These are phyloP conservation scores for Micrasema longulum DNA, from an alignment of 1,140 invertebrate species.

Conservation along the genomic window DNA sequence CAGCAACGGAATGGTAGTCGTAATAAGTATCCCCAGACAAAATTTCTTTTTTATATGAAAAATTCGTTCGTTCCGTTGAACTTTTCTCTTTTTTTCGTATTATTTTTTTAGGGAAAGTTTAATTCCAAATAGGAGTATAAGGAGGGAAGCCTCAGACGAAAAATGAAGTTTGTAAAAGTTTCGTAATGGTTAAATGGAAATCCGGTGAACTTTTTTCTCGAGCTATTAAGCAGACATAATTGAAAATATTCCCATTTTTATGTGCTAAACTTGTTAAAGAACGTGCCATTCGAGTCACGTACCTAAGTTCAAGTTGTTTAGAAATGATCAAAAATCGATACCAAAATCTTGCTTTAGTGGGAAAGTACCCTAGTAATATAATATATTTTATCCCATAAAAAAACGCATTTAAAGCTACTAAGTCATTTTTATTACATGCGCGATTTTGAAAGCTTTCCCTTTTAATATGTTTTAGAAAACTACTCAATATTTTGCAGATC, in stretches of 20 bases:
- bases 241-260: constrained; percentile 28
- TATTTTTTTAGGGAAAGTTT: constrained; percentile 24
- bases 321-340: no score
- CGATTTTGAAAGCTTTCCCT: not conserved
- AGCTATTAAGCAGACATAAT: constrained; percentile 25
- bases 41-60: constrained; percentile 18
- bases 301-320: no score
- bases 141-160: constrained; percentile 11
- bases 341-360: no score
- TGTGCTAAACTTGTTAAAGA: constrained; percentile 5
- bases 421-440: not conserved
- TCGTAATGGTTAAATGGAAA: constrained; percentile 30
- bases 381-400: not conserved
- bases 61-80: constrained; percentile 1
- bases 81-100: constrained; percentile 3
- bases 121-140: constrained; percentile 14
- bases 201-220: constrained; percentile 24
- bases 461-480: no score
- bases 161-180: constrained; percentile 28
- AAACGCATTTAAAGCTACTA: not conserved
- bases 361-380: not conserved
- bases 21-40: not conserved
- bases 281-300: not conserved
- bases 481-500: no score
- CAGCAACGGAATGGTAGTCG: not conserved